A percentile compares a stretch with the other conserved stretches of the same genome.
Conservation (phyloP, 2,797 vertebrate genomes). For the Onychomys torridus region DNA sequence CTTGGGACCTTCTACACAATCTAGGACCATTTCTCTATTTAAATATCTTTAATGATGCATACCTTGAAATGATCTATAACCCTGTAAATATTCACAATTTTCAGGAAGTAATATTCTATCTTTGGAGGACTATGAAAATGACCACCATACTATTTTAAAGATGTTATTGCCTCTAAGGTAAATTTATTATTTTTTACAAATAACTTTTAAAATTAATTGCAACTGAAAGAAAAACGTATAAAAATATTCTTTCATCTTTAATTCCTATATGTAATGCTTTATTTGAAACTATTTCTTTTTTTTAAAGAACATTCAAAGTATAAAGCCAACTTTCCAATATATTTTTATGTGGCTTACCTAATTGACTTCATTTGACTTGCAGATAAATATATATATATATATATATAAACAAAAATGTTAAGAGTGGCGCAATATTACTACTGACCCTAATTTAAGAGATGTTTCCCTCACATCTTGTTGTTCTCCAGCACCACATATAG, state of each 20-base stretch:
- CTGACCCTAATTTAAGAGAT: not conserved
- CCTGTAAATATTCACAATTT: not conserved
- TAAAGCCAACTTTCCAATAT: not conserved
- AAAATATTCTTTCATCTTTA: not conserved
- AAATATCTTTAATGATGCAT: no score
- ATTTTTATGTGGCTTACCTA: not conserved
- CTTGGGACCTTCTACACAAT: not conserved
- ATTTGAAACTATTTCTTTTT: not conserved
- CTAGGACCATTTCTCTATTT: no score
- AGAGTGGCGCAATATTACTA: not conserved
- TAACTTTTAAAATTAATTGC: not conserved
- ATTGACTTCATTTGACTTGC: not conserved
- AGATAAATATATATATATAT: no score
- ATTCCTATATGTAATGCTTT: not conserved
- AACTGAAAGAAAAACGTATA: not conserved
- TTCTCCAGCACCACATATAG: not conserved
- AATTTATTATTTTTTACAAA: not conserved
- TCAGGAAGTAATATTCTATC: not conserved
- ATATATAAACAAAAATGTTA: not conserved
- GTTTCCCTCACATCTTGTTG: not conserved
- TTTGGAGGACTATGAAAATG: not conserved
- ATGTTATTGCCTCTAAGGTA: not conserved
- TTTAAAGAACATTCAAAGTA: not conserved
- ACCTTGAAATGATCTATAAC: not conserved
- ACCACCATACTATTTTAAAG: not conserved